Evolutionary conservation across 2,113 vertebrate genomes (phyloP), one percentile per base, ranked within the genome.

Genomic region (Melanostigma gelatinosum): DNA sequence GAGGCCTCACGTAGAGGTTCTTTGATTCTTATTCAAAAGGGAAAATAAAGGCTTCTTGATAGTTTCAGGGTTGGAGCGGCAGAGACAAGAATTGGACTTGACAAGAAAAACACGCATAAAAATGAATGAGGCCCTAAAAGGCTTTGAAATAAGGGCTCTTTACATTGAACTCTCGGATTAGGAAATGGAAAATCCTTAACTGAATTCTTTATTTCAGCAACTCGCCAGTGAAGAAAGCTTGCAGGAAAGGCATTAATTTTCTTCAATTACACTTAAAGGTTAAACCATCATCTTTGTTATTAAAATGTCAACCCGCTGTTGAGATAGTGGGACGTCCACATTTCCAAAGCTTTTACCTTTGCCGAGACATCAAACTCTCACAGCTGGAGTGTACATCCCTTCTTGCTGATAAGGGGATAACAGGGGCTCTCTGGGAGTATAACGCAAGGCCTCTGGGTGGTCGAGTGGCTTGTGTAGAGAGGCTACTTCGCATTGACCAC

Each of bases 101-200:
- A 94, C 94, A 94, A 92, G 91, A 91, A 92, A 90, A 93, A 93
- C 90, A 95, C 91, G 91, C 80, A 91, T 88, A 86, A 89, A 93
- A 91, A 91, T 89, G 85, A 94, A 91, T 88, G 85, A 93, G 82
- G 67, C 77, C 77, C 80, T 71, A 64, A 85, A 89, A 92, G 78
- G 38, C 76, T 87, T 88, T 76, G 63, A 87, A 91, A 86, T 69
- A 58, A 79, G 61, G 58, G 36, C 64, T 85, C 85, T 84, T 87
- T 85, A 86, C 80, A 79, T 87, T 77, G 38, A 90, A 84, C 60
- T 69, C 65, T 73, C n/a, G 77, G 76, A 81, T 91, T 89, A 79
- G 77, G 77, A 86, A 87, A 85, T 80, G 69, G 74, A 75, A 88
- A 86, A 77, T 69, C 27, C 32, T 55, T 10, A 78, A 69, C 54